Percentiles rank a stretch among this genome's conserved stretches.
Conservation (phyloP, 2,797 vertebrate genomes). For the Pseudocheirus occidentalis region DNA sequence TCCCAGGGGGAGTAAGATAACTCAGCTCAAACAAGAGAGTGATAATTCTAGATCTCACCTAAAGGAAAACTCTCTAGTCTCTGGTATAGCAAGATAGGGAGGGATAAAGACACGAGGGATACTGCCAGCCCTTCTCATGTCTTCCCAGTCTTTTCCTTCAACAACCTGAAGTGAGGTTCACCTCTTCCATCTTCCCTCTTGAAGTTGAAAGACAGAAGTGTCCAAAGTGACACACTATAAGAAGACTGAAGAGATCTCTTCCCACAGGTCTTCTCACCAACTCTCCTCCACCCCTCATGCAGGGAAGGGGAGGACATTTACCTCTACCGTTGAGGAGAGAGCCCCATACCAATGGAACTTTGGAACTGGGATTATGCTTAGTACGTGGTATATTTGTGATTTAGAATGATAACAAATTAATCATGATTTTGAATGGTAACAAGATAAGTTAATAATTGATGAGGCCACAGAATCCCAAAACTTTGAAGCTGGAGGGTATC, state of each 20-base stretch:
- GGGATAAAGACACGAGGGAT: neutral
- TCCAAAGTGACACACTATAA: neutral
- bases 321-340: neutral
- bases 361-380: neutral
- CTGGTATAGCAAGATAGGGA: neutral
- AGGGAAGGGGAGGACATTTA: neutral
- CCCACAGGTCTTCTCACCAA: neutral
- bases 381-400: neutral
- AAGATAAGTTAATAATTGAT: neutral
- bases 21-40: neutral
- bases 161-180: neutral
- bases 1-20: neutral
- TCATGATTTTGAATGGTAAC: neutral
- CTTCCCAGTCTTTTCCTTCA: neutral
- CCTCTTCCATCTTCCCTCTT: neutral
- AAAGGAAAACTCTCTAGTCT: neutral
- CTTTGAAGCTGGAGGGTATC: neutral
- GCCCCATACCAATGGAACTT: neutral
- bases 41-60: neutral
- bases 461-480: neutral
- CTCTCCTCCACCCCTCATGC: neutral
- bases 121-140: neutral
- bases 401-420: neutral
- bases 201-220: neutral
- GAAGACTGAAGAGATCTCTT: neutral